Evolutionary conservation across 2,113 vertebrate species (phyloP).

Genomic region (Sorex fumeus): DNA sequence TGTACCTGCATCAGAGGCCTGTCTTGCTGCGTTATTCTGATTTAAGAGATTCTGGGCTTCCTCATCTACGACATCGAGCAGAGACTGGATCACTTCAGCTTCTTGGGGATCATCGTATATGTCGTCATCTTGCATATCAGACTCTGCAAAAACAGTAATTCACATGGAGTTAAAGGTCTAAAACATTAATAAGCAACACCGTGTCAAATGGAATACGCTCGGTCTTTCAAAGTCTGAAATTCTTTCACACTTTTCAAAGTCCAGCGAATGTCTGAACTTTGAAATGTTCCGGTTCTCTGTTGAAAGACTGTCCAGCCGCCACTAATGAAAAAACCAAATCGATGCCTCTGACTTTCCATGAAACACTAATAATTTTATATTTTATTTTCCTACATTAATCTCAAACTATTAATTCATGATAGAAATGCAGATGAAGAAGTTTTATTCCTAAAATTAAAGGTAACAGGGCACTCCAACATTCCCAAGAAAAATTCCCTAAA

Average conservation of each 20-base stretch:
- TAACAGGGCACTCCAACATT: background rate
- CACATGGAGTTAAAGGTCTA: constrained; percentile 44
- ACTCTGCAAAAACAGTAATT: constrained; percentile 82
- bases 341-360: background rate
- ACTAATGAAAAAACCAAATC: constrained; percentile 14
- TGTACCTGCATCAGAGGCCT: constrained; percentile 84
- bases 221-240: background rate
- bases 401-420: constrained; percentile 52
- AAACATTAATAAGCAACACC: constrained; percentile 30
- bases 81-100: constrained; percentile 90
- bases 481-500: constrained; percentile 31
- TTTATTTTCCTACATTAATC: constrained; percentile 48
- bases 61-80: constrained; percentile 91
- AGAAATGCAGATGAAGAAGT: constrained; percentile 9
- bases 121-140: constrained; percentile 84
- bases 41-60: constrained; percentile 91
- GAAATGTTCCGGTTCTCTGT: background rate
- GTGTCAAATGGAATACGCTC: background rate
- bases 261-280: background rate
- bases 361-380: background rate
- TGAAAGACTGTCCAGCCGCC: background rate
- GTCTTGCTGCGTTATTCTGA: constrained; percentile 72
- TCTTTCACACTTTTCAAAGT: background rate
- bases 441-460: background rate
- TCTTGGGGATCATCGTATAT: constrained; percentile 90